A percentile compares a stretch with the other conserved stretches of the same genome.
phyloP scores from a whole-genome alignment of 2,113 vertebrate species.

The Phalacrocorax pelagicus region DNA sequence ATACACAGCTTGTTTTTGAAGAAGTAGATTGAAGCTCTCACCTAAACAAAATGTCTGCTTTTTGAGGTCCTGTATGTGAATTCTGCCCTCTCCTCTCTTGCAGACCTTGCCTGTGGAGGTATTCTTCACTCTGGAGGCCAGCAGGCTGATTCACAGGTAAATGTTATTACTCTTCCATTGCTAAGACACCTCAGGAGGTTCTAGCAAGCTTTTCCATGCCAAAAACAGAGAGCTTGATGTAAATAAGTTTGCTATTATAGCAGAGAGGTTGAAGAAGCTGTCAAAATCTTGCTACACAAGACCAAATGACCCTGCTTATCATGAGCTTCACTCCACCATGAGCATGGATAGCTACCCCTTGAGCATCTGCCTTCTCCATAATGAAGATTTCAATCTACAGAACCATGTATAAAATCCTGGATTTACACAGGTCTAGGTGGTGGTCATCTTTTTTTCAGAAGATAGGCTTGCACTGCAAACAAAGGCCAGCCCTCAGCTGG shows the following conservation, averaged over 20 bases:
- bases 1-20: neutral
- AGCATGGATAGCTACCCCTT: neutral
- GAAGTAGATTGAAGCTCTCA: neutral
- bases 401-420: neutral
- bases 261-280: neutral
- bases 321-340: neutral
- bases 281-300: neutral
- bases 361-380: neutral
- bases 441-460: neutral
- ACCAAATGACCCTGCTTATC: neutral
- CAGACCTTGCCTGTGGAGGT: conserved; percentile 79
- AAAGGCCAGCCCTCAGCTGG: neutral
- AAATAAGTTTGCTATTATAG: neutral
- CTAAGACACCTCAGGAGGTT: neutral
- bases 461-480: neutral
- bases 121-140: conserved; percentile 80
- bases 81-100: neutral
- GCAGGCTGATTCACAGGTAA: conserved; percentile 76
- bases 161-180: neutral
- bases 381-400: neutral
- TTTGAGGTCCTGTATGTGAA: neutral
- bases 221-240: neutral
- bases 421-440: neutral
- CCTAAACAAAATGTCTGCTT: neutral
- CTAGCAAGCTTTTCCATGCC: neutral